These are phyloP conservation scores for Naja naja DNA, from an alignment of 2,113 vertebrate species.

Conservation along the genomic window DNA sequence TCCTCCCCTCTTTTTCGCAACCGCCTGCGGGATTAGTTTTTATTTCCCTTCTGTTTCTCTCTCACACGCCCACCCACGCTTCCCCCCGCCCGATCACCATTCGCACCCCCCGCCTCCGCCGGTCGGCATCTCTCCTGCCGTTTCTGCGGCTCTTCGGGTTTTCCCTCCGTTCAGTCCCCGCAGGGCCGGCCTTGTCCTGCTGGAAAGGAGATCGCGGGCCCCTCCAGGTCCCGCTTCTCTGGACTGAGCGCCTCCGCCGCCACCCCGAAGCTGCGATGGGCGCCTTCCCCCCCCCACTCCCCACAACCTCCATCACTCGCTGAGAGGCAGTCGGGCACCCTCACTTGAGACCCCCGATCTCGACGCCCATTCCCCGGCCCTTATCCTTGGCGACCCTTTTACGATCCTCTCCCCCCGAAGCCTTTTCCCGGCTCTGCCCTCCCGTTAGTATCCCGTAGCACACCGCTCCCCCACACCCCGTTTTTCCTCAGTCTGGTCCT, in stretches of 20 bases:
- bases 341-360: not conserved
- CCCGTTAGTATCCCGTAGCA: not conserved
- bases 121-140: not conserved
- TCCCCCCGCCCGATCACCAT: not conserved
- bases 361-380: not conserved
- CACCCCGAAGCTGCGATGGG: not conserved
- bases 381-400: not conserved
- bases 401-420: not conserved
- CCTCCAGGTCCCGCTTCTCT: not conserved
- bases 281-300: not conserved
- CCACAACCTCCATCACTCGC: not conserved
- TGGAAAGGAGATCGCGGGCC: not conserved
- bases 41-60: not conserved
- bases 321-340: not conserved
- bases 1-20: not conserved
- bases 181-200: not conserved
- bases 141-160: not conserved
- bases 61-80: not conserved
- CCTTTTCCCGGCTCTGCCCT: not conserved
- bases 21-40: not conserved
- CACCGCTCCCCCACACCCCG: too few relatives aligned
- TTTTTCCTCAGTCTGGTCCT: not conserved
- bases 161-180: too few relatives aligned
- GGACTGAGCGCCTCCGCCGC: not conserved
- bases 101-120: not conserved